phyloP scores from a whole-genome alignment of 2,113 vertebrate species.

The Cinclus mexicanus region DNA sequence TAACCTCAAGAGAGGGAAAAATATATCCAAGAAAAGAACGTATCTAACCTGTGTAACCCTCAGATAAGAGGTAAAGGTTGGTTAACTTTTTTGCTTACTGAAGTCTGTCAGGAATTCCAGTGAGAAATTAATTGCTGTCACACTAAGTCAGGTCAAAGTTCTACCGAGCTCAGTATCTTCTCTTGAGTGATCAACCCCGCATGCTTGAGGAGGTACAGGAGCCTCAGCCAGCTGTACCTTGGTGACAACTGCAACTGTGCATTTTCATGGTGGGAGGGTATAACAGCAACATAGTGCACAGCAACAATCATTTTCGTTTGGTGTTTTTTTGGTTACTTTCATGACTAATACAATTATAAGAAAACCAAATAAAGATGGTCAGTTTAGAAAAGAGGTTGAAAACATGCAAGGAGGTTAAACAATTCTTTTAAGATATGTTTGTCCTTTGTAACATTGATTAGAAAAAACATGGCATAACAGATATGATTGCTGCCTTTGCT shows the following conservation, averaged over 20 bases:
- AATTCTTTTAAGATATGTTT: background rate
- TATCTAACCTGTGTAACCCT: background rate
- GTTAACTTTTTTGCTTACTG: background rate
- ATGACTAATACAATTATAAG: background rate
- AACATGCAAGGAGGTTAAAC: background rate
- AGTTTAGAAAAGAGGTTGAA: background rate
- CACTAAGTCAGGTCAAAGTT: background rate
- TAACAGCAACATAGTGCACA: background rate
- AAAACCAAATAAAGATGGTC: background rate
- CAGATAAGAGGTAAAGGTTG: background rate
- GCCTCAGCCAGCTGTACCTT: background rate
- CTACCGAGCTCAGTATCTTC: background rate
- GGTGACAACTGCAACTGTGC: background rate
- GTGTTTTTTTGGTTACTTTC: background rate
- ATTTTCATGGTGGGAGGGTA: background rate
- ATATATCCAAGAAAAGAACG: background rate
- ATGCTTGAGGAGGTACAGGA: background rate
- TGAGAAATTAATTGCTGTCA: background rate
- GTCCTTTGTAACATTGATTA: background rate
- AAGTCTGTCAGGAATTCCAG: background rate
- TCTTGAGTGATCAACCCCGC: background rate
- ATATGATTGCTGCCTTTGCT: background rate
- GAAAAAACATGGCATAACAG: background rate
- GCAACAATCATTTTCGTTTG: background rate
- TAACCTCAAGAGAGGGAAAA: background rate